phyloP scores from a whole-genome alignment of 2,113 vertebrate genomes.

The Bubo bubo region DNA sequence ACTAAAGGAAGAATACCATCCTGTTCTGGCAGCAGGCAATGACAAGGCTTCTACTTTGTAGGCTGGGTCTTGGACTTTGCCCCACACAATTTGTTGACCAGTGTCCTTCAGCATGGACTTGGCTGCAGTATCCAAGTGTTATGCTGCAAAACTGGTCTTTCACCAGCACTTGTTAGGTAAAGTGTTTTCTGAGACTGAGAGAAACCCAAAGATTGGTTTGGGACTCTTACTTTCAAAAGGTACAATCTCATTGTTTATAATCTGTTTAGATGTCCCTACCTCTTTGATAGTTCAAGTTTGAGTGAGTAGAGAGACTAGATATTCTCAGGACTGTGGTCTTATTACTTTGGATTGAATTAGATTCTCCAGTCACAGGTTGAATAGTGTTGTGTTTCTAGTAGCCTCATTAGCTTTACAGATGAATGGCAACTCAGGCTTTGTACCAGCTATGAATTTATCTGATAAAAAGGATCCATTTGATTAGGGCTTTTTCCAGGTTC shows the following conservation, averaged over 20 bases:
- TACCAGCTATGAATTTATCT: background rate
- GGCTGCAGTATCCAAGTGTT: background rate
- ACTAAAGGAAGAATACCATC: background rate
- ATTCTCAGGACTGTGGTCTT: background rate
- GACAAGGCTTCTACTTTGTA: background rate
- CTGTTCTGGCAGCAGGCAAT: background rate
- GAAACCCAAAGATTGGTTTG: background rate
- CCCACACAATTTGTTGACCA: background rate
- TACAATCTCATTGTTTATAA: background rate
- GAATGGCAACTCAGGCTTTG: background rate
- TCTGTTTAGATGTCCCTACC: background rate
- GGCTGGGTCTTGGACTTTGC: background rate
- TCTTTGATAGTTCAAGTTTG: background rate
- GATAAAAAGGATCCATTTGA: background rate
- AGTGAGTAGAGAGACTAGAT: background rate
- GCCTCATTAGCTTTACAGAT: background rate
- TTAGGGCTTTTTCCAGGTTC: background rate
- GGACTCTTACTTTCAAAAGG: background rate
- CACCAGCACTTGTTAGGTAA: background rate
- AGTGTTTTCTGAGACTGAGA: background rate
- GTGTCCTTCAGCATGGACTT: background rate
- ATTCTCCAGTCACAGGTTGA: background rate
- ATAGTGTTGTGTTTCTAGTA: background rate
- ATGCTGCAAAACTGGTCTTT: background rate
- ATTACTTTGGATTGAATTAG: background rate